Evolutionary conservation across 2,113 vertebrate species (phyloP).

Genomic region (Crypturellus undulatus): DNA sequence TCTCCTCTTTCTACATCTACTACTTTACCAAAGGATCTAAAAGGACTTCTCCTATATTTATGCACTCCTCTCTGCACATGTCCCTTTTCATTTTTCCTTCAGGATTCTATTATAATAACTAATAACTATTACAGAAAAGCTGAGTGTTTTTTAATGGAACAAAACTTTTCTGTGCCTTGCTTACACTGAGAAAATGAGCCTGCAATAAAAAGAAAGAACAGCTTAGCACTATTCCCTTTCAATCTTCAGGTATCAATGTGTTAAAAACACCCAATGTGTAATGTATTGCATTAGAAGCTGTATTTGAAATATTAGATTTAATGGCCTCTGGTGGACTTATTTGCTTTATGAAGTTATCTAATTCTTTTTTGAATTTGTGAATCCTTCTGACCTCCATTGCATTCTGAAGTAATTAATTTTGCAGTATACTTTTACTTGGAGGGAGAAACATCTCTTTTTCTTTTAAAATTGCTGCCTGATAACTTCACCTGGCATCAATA

Average conservation of each 20-base stretch:
- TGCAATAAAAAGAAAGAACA: background rate
- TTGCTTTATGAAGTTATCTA: background rate
- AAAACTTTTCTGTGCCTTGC: background rate
- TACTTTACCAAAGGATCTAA: background rate
- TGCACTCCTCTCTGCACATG: background rate
- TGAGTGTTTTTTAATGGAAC: background rate
- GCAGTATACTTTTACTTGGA: background rate
- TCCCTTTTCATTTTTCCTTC: background rate
- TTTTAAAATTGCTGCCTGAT: no score
- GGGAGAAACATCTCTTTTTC: background rate
- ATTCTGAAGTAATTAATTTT: background rate
- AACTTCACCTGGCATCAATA: background rate
- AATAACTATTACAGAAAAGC: background rate
- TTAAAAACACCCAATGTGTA: background rate
- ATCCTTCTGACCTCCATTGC: background rate
- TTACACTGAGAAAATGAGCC: background rate
- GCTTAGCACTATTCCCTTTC: background rate
- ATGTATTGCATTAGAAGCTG: background rate
- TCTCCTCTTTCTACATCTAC: background rate
- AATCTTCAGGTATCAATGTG: background rate
- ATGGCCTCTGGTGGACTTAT: background rate
- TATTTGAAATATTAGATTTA: background rate
- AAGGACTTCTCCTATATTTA: background rate
- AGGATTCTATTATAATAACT: background rate
- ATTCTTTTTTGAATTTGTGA: background rate